Evolutionary conservation across 2,888 invertebrate genomes (phyloP), one percentile per base, ranked within the genome.

Genomic region (Lottia gigantea): DNA sequence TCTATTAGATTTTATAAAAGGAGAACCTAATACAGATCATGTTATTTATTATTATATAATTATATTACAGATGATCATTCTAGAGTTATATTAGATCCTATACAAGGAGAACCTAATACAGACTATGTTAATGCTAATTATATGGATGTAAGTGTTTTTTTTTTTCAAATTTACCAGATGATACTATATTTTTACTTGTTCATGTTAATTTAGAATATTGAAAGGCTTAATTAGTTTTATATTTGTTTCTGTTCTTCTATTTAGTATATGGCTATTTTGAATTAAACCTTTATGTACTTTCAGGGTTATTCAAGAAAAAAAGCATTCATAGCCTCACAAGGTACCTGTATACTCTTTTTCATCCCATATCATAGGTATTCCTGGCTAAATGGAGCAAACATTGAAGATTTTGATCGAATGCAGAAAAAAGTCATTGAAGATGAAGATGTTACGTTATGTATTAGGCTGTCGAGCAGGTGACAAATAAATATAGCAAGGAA

Each of bases 321-420:
- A 72, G 93, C 93, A 79, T 94, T 93, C 78, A 93, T 94, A 75
- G 94, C 94, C 15, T 92, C 93, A 25, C 94, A 94, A 88, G 94
- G 93, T 14, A 78, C 71, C 73, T 71, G 8, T 2, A 31, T 6
- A 31, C 31, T 31, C 6, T 31, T 31, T 4, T 40, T 40, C 40
- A 31, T 31, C 31, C 31, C 31, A 31, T 31, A 6, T 31, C 31
- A 31, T 31, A 6, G 6, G 31, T 31, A 31, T 31, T 31, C 31
- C 31, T 31, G 6, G 6, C 31, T 6, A 31, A 31, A n/a, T n/a
- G n/a, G n/a, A n/a, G n/a, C n/a, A n/a, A n/a, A n/a, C n/a, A n/a
- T n/a, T n/a, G n/a, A n/a, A n/a, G n/a, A n/a, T n/a, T n/a, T n/a
- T n/a, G n/a, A n/a, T n/a, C n/a, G n/a, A n/a, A n/a, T n/a, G n/a